phyloP scores from a whole-genome alignment of 2,797 vertebrate genomes.

The Propithecus perrieri region DNA sequence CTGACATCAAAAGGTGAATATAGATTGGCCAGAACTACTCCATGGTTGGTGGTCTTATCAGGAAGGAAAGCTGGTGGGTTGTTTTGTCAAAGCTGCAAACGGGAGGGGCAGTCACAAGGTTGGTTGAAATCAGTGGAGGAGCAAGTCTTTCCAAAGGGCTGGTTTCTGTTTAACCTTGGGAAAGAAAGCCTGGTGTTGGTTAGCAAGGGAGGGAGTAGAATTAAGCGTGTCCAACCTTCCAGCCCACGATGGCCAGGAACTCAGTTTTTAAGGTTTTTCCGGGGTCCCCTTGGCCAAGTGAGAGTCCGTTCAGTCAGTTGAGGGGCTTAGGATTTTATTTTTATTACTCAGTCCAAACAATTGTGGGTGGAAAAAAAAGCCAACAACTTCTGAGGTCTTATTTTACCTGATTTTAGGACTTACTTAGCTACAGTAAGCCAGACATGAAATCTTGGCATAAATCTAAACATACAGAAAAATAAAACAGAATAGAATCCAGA shows the following conservation, averaged over 20 bases:
- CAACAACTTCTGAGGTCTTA: background rate
- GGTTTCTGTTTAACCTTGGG: background rate
- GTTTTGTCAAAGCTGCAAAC: background rate
- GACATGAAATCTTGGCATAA: background rate
- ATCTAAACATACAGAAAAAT: background rate
- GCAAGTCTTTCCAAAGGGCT: background rate
- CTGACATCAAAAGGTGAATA: background rate
- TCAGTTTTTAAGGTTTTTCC: background rate
- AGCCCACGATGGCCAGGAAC: background rate
- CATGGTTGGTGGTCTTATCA: background rate
- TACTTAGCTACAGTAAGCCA: background rate
- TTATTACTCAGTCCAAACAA: background rate
- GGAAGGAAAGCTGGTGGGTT: background rate
- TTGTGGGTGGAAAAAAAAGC: background rate
- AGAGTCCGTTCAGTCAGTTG: background rate
- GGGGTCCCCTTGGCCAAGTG: background rate
- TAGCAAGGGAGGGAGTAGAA: background rate
- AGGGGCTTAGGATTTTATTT: background rate
- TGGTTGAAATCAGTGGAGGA: background rate
- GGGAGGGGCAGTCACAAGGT: background rate
- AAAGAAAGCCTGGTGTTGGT: background rate
- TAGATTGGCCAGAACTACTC: background rate
- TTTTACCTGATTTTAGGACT: constrained; percentile 1
- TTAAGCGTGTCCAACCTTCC: background rate
- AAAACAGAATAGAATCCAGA: background rate